These are phyloP conservation scores for Rutpela maculata DNA, from an alignment of 2,888 invertebrate genomes.

Conservation along the genomic window DNA sequence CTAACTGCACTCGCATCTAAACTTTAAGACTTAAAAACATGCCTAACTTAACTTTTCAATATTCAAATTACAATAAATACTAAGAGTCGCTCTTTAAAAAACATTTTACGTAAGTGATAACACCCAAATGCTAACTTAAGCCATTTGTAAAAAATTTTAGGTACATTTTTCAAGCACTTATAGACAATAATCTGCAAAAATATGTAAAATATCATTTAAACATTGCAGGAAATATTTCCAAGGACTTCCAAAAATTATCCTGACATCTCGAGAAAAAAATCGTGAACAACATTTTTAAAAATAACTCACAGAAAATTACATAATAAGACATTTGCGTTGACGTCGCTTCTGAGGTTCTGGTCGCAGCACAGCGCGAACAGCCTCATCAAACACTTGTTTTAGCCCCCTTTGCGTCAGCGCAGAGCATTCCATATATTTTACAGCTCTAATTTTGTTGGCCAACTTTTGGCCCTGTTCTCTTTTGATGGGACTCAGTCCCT, in stretches of 20 bases:
- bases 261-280: slow-evolving; percentile 24
- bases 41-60: no score
- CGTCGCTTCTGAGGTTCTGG: slow-evolving; percentile 97
- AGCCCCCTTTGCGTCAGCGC: slow-evolving; percentile 98
- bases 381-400: slow-evolving; percentile 99
- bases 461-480: slow-evolving; percentile 98
- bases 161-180: neutral
- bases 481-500: slow-evolving; percentile 96
- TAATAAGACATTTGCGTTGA: slow-evolving; percentile 88
- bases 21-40: no score
- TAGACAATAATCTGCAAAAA: neutral
- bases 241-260: neutral
- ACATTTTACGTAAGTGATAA: no score
- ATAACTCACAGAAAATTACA: slow-evolving; percentile 64
- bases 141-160: neutral
- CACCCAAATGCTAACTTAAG: no score
- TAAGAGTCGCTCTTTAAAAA: no score
- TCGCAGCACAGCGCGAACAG: slow-evolving; percentile 96
- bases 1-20: no score
- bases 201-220: neutral
- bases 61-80: no score
- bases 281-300: slow-evolving; percentile 25
- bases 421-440: slow-evolving; percentile 99
- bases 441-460: slow-evolving; percentile 98
- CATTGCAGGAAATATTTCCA: slow-evolving; percentile 26